Conservation (phyloP, 2,797 vertebrate genomes). For the Mormyrus proboscirostris region DNA sequence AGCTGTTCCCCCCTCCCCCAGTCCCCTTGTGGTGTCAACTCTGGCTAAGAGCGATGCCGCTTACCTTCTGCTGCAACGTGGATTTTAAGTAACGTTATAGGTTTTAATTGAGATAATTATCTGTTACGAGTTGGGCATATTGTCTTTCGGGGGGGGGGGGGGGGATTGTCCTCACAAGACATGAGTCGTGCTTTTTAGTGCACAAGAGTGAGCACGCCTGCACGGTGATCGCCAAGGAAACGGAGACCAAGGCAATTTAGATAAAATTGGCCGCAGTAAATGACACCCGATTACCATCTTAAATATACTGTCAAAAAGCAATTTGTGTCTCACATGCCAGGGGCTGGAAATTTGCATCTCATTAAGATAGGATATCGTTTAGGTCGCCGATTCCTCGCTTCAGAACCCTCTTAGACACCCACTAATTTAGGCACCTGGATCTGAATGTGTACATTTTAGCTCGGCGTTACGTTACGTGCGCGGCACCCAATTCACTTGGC, state of each 20-base stretch:
- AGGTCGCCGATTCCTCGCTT: background rate
- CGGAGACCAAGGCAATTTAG: constrained; percentile 41
- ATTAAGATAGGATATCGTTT: constrained; percentile 24
- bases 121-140: background rate
- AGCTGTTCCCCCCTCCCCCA: background rate
- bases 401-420: background rate
- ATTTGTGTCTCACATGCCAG: constrained; percentile 51
- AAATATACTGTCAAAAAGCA: constrained; percentile 64
- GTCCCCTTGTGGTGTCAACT: background rate
- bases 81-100: background rate
- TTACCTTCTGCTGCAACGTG: background rate
- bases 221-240: constrained; percentile 44
- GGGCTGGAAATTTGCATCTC: constrained; percentile 46
- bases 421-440: background rate
- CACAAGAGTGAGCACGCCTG: constrained; percentile 29
- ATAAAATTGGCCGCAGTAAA: constrained; percentile 54
- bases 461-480: background rate
- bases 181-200: background rate
- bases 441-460: background rate
- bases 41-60: background rate
- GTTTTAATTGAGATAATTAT: constrained; percentile 1
- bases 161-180: background rate
- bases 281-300: constrained; percentile 62
- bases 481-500: background rate
- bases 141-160: background rate